A percentile compares a stretch with the other conserved stretches of the same genome.
phyloP scores from a whole-genome alignment of 2,113 vertebrate species.

The Albula goreensis region DNA sequence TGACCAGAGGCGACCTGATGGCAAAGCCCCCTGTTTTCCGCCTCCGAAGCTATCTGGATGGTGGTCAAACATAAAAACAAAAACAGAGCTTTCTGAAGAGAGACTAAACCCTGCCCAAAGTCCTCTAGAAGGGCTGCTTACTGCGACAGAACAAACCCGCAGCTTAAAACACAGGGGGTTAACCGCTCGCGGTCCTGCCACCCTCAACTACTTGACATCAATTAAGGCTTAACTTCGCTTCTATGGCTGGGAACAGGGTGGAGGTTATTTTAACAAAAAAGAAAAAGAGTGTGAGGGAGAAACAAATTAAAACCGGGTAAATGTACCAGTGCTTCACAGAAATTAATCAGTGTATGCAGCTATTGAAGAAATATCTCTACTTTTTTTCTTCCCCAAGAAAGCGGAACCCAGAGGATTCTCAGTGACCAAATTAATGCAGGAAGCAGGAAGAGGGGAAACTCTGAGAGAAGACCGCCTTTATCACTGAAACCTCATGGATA shows the following conservation, averaged over 20 bases:
- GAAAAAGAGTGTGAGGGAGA: neutral
- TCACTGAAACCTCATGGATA: neutral
- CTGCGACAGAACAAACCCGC: neutral
- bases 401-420: neutral
- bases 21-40: neutral
- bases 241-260: neutral
- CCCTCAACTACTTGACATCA: neutral
- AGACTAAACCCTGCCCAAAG: neutral
- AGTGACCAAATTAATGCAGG: too few relatives aligned
- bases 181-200: neutral
- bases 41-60: neutral
- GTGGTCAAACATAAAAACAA: conserved; percentile 19
- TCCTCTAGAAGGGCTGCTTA: neutral
- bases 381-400: neutral
- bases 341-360: neutral
- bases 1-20: neutral
- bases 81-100: neutral
- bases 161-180: neutral
- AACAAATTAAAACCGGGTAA: neutral
- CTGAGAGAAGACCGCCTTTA: neutral
- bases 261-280: neutral
- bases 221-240: neutral
- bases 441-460: too few relatives aligned
- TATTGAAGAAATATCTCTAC: neutral
- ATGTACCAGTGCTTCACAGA: neutral